These are phyloP conservation scores for Cheilosia scutellata DNA, from an alignment of 2,888 invertebrate species.

Conservation along the genomic window DNA sequence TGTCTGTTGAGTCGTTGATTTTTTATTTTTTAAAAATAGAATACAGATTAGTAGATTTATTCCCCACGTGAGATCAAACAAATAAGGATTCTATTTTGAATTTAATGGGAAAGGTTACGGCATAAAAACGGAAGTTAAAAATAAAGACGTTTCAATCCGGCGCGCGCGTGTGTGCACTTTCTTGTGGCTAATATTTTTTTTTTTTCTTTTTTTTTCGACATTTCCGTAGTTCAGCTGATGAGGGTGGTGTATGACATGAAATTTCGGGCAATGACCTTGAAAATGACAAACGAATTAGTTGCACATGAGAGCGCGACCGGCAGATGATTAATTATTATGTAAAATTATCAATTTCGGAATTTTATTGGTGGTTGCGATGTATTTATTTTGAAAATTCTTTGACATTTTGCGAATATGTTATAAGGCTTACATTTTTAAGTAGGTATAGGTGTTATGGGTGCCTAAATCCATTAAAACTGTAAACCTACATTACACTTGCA, in stretches of 20 bases:
- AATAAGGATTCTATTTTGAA: conserved; percentile 32
- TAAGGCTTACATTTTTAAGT: no score
- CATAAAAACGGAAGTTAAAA: conserved; percentile 23
- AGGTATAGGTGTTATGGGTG: no score
- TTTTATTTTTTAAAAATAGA: conserved; percentile 9
- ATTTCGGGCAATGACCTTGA: conserved; percentile 52
- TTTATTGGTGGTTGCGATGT: background rate
- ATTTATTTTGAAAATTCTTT: no score
- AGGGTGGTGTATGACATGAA: conserved; percentile 9
- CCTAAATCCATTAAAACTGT: no score
- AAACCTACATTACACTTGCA: no score
- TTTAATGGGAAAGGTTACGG: conserved; percentile 11
- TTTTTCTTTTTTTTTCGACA: background rate
- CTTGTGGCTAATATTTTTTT: conserved; percentile 24
- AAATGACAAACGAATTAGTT: conserved; percentile 50
- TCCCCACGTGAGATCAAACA: conserved; percentile 31
- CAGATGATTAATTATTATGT: background rate
- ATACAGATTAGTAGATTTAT: background rate
- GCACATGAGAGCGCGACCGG: conserved; percentile 25
- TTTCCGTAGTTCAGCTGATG: background rate
- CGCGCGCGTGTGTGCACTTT: conserved; percentile 40
- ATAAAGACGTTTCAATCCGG: conserved; percentile 11
- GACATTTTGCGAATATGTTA: no score
- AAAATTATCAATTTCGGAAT: background rate
- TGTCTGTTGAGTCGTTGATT: conserved; percentile 19